Percentiles rank a stretch among this genome's conserved stretches.
Conservation (phyloP, 2,888 invertebrate species). For the Noctua janthina region DNA sequence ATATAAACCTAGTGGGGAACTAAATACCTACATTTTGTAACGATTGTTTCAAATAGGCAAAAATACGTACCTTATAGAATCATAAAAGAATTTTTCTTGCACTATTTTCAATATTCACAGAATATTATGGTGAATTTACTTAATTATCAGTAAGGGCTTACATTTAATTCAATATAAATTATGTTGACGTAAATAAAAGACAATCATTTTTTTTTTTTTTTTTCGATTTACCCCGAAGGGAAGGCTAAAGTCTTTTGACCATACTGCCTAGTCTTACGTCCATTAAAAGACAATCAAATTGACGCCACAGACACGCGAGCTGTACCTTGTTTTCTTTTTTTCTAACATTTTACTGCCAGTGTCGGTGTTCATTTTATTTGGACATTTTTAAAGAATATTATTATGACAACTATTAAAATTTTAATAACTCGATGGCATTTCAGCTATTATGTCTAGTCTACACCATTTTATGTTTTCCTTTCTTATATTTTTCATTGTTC, state of each 20-base stretch:
- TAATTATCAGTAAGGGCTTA: background rate
- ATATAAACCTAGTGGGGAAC: background rate
- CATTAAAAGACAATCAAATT: background rate
- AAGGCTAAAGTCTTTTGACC: no score
- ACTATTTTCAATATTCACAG: background rate
- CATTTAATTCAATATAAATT: background rate
- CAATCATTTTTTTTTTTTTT: no score
- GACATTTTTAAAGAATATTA: slow-evolving; percentile 14
- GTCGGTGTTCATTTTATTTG: background rate
- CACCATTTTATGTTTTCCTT: slow-evolving; percentile 12
- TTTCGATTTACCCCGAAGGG: no score
- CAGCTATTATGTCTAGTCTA: background rate
- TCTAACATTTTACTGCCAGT: slow-evolving; percentile 11
- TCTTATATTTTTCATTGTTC: slow-evolving; percentile 20
- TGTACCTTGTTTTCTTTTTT: background rate
- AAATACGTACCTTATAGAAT: background rate
- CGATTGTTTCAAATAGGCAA: background rate
- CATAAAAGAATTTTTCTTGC: background rate
- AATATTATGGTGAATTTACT: background rate
- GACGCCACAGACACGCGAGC: background rate
- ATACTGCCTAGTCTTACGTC: no score
- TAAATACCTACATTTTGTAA: background rate
- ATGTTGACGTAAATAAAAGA: background rate
- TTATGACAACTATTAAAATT: slow-evolving; percentile 17
- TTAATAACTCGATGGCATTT: slow-evolving; percentile 21